A percentile compares a stretch with the other conserved stretches of the same genome.
These are phyloP conservation scores for Entosphenus tridentatus DNA, from an alignment of 2,113 vertebrate species.

Conservation along the genomic window DNA sequence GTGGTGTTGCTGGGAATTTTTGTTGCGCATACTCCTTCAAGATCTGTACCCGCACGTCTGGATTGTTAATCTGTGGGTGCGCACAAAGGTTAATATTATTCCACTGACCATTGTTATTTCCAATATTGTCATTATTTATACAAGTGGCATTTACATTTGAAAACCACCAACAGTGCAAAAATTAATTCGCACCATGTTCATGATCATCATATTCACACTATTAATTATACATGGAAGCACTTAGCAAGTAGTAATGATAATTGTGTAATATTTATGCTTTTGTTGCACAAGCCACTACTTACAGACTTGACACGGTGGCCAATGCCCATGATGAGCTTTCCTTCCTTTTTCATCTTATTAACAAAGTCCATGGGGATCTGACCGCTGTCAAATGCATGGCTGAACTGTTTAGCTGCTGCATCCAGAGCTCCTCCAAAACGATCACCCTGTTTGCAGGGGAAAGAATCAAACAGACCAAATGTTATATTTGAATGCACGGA, in stretches of 20 bases:
- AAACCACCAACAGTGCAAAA: not conserved
- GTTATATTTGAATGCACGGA: too few species aligned
- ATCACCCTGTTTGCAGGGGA: conserved; percentile 37
- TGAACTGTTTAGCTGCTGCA: conserved; percentile 91
- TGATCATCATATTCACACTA: too few species aligned
- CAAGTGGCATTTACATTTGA: too few species aligned
- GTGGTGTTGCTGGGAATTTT: conserved; percentile 58
- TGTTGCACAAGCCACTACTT: conserved; percentile 14
- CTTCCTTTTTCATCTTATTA: conserved; percentile 99
- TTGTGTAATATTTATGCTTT: too few species aligned
- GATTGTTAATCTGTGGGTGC: conserved; percentile 66
- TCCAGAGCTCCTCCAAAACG: conserved; percentile 86
- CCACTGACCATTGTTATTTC: too few species aligned
- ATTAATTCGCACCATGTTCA: not conserved
- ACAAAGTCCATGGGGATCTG: conserved; percentile 97
- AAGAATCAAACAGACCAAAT: too few species aligned
- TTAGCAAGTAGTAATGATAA: too few species aligned
- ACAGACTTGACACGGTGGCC: conserved; percentile 92
- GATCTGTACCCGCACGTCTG: conserved; percentile 93
- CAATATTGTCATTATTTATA: too few species aligned
- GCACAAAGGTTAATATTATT: not conserved
- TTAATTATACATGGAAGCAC: too few species aligned
- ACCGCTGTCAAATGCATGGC: conserved; percentile 85
- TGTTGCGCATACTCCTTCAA: conserved; percentile 83
- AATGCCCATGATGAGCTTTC: conserved; percentile 91